Conservation (phyloP, 2,797 vertebrate species). For the Cirrhinus mrigala region DNA sequence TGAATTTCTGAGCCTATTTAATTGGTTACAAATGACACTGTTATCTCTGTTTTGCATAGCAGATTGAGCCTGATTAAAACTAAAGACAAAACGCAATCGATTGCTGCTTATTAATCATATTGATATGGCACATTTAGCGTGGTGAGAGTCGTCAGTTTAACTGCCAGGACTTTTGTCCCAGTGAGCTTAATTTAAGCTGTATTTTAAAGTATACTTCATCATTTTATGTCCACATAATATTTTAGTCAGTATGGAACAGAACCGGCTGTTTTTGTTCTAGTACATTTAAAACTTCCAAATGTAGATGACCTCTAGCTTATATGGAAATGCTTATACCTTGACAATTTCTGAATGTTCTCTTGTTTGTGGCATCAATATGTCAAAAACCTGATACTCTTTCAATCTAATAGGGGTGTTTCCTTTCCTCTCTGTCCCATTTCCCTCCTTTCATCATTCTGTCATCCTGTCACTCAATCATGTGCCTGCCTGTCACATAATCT, state of each 20-base stretch:
- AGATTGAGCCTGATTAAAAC: constrained; percentile 58
- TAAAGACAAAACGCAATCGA: constrained; percentile 56
- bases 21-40: constrained; percentile 54
- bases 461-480: constrained; percentile 6
- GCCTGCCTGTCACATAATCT: constrained; percentile 39
- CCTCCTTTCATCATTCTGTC: constrained; percentile 58
- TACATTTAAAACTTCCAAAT: background rate
- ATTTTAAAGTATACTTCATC: constrained; percentile 44
- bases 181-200: constrained; percentile 27
- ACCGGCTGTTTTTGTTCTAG: no score
- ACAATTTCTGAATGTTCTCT: background rate
- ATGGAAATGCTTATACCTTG: background rate
- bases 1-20: constrained; percentile 54
- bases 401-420: constrained; percentile 53
- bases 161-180: background rate
- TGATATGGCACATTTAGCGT: constrained; percentile 48
- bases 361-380: constrained; percentile 64
- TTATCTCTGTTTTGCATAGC: constrained; percentile 52
- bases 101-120: constrained; percentile 59
- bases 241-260: background rate
- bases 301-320: background rate
- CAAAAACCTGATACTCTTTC: constrained; percentile 65
- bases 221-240: constrained; percentile 49
- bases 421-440: constrained; percentile 66
- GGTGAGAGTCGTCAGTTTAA: constrained; percentile 36